Conservation (phyloP, 1,140 invertebrate species). For the Mylabris phalerata region DNA sequence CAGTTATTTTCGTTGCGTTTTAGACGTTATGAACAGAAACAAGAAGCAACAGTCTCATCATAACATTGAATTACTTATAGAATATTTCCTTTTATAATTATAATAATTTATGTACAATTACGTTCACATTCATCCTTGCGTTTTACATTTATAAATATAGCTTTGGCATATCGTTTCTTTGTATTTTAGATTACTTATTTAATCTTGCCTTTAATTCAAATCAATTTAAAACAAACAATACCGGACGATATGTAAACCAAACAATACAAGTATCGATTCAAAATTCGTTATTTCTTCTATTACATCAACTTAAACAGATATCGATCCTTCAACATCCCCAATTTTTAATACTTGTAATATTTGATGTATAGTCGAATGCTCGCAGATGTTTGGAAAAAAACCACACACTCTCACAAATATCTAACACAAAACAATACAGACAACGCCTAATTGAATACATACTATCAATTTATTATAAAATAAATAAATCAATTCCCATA, state of each 20-base stretch:
- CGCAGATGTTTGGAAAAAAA: constrained; percentile 25
- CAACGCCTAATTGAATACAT: constrained; percentile 6
- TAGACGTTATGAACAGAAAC: not conserved
- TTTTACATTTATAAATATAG: constrained; percentile 21
- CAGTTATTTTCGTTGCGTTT: constrained; percentile 14
- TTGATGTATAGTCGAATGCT: constrained; percentile 34
- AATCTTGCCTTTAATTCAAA: too few species aligned
- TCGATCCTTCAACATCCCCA: not conserved
- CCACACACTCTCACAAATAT: too few species aligned
- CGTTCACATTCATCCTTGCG: constrained; percentile 20
- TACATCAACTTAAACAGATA: too few species aligned
- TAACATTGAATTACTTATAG: constrained; percentile 40
- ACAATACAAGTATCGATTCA: too few species aligned
- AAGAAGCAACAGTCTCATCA: constrained; percentile 39
- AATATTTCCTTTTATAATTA: not conserved
- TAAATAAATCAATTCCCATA: too few species aligned
- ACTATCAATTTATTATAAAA: not conserved
- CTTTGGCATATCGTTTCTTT: constrained; percentile 15
- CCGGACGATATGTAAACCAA: too few species aligned
- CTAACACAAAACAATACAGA: not conserved
- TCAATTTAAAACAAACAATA: too few species aligned
- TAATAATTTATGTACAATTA: constrained; percentile 26
- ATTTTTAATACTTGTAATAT: not conserved
- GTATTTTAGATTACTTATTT: too few species aligned
- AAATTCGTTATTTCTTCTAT: too few species aligned